Evolutionary conservation across 2,113 vertebrate species (phyloP), one percentile per base, ranked within the genome.

Genomic region (Chaetodon auriga): DNA sequence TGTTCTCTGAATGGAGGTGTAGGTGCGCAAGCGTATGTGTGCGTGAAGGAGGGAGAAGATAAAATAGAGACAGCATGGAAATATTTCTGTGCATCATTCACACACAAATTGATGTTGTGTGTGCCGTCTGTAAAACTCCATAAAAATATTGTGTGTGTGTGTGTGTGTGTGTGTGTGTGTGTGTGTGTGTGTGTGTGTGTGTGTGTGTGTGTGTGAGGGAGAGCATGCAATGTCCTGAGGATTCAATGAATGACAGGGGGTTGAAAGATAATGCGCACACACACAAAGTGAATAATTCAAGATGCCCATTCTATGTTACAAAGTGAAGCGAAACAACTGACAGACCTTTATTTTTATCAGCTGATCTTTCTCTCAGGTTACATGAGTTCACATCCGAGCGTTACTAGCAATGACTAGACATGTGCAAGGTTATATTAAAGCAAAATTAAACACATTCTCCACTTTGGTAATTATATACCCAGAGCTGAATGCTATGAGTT

Each of bases 1-100:
- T 80, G 83, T 92, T 82, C 78, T 77, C 69, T 90, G 75, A 90
- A 91, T 88, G 68, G 54, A 21, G 78, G 65, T 71, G 23, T 80
- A 13, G 11, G 23, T 61, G 66, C 65, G 48, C 35, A 30, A 53
- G 45, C 66, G 58, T 81, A 1, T 65, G 49, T 63, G 65, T 63
- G 80, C 71, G 75, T 63, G 61, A 54, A 35, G 9, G 75, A 61
- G 75, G 38, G 45, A 36, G 63, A 68, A 65, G 54, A 87, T 72
- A 77, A 80, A 80, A 84, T 53, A 70, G 35, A 86, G 66, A 54
- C 55, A 30, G 19, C 49, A 25, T 69, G 49, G 46, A 73, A 66
- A 75, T 86, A 60, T 88, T 78, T 78, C 60, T 57, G 48, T 55
- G 69, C 65, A 70, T 86, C 72, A 78, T 89, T 85, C 61, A 81